A percentile compares a stretch with the other conserved stretches of the same genome.
Evolutionary conservation across 1,140 invertebrate genomes (phyloP).

Genomic region (Vollenhovia emeryi): DNA sequence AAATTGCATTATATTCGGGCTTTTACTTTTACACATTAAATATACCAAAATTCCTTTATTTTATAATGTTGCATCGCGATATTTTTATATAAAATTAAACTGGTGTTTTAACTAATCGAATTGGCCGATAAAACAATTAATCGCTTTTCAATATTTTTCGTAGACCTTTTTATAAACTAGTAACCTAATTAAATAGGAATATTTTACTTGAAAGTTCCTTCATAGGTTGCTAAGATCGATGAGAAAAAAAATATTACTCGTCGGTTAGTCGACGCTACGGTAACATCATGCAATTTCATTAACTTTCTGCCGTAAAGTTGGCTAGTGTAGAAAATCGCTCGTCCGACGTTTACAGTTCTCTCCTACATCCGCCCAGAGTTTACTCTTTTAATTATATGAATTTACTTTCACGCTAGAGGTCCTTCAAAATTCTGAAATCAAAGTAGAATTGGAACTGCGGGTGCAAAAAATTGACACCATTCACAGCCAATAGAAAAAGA

Average conservation of each 20-base stretch:
- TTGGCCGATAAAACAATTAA: not conserved
- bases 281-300: constrained; percentile 25
- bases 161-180: not conserved
- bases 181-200: not conserved
- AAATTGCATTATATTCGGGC: not conserved
- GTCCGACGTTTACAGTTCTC: constrained; percentile 9
- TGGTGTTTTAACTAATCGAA: not conserved
- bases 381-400: constrained; percentile 19
- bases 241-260: constrained; percentile 5
- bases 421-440: constrained; percentile 21
- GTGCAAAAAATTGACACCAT: not conserved
- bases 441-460: not conserved
- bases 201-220: not conserved
- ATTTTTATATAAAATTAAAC: not conserved
- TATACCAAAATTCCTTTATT: not conserved
- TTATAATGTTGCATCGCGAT: not conserved
- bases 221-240: not conserved
- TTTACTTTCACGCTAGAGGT: constrained; percentile 30
- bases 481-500: constrained; percentile 10
- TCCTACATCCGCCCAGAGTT: not conserved
- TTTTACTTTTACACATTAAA: not conserved
- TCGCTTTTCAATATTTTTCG: not conserved
- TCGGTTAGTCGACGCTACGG: constrained; percentile 3
- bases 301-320: constrained; percentile 18
- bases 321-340: constrained; percentile 38